Evolutionary conservation across 2,113 vertebrate species (phyloP).

Genomic region (Raja brachyura): DNA sequence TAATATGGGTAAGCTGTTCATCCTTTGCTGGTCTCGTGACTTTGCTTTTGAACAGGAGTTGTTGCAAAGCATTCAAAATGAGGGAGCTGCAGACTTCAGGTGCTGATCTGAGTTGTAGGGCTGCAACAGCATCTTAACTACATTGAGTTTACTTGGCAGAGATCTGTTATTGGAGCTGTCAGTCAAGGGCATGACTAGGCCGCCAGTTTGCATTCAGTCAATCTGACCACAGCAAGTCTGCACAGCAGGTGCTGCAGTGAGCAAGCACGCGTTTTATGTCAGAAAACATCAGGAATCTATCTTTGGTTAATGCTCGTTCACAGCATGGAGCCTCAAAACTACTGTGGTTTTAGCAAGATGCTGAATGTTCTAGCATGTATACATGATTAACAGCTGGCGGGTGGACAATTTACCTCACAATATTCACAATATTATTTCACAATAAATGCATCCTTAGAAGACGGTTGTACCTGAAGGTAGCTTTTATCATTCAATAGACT

Average conservation of each 20-base stretch:
- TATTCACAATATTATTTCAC: too few relatives aligned
- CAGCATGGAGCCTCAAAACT: neutral
- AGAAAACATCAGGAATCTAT: neutral
- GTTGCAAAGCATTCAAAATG: neutral
- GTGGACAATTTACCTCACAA: too few relatives aligned
- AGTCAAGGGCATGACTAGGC: neutral
- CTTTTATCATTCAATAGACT: neutral
- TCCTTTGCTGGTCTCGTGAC: neutral
- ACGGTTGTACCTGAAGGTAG: neutral
- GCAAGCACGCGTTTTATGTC: neutral
- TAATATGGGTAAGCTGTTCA: neutral
- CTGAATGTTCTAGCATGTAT: neutral
- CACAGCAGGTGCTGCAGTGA: neutral
- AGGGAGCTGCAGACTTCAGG: neutral
- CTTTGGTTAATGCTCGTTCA: neutral
- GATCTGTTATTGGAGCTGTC: neutral
- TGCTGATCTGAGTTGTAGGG: neutral
- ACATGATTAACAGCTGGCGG: neutral
- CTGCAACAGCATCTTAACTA: neutral
- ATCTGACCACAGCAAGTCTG: neutral
- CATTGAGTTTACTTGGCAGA: neutral
- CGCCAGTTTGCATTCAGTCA: neutral
- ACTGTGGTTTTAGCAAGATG: conserved; percentile 3
- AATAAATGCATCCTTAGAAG: conserved; percentile 9
- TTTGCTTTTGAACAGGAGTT: neutral